Conservation (phyloP, 2,113 vertebrate genomes). For the Clarias gariepinus region DNA sequence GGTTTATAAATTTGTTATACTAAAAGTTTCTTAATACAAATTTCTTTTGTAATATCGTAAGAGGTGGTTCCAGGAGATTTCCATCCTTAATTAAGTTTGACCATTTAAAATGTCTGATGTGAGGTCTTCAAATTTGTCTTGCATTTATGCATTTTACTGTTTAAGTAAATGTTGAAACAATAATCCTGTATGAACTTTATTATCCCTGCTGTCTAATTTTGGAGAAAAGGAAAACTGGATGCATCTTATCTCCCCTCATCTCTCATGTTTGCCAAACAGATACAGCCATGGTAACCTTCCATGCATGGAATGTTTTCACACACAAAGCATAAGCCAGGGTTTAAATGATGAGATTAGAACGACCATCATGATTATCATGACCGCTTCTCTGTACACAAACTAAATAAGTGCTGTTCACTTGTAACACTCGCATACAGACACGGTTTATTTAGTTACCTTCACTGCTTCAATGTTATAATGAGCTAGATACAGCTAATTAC, state of each 20-base stretch:
- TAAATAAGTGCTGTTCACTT: not conserved
- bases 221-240: not conserved
- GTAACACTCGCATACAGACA: not conserved
- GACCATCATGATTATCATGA: not conserved
- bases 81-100: too few relatives aligned
- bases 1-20: too few relatives aligned
- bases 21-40: too few relatives aligned
- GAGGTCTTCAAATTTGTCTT: not conserved
- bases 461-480: not conserved
- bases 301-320: not conserved
- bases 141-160: not conserved
- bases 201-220: not conserved
- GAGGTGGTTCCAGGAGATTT: too few relatives aligned
- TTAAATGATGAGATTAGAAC: not conserved
- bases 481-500: not conserved
- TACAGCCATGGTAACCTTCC: not conserved
- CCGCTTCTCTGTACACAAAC: not conserved
- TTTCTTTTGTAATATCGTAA: too few relatives aligned
- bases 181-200: not conserved
- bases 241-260: not conserved
- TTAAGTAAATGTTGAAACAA: not conserved
- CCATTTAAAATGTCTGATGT: not conserved
- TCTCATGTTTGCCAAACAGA: not conserved
- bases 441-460: not conserved
- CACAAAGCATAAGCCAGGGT: not conserved